Conservation (phyloP, 2,888 invertebrate genomes). For the Andrena dorsata region DNA sequence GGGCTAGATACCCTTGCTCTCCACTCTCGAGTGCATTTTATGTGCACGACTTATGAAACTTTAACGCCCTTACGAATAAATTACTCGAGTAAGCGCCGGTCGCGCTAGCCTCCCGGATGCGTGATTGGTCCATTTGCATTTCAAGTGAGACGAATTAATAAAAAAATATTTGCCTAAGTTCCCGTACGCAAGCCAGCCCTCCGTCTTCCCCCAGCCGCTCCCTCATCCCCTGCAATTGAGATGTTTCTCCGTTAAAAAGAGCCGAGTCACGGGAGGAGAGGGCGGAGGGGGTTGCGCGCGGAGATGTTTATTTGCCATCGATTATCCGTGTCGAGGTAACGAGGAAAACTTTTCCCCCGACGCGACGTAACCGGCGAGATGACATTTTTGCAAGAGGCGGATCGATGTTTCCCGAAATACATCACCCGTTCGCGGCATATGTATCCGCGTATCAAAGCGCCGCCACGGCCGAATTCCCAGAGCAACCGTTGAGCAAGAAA, state of each 20-base stretch:
- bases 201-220: background rate
- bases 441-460: slow-evolving; percentile 35
- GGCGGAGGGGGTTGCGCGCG: background rate
- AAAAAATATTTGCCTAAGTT: slow-evolving; percentile 59
- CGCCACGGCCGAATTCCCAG: slow-evolving; percentile 74
- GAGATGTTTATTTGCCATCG: slow-evolving; percentile 1
- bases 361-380: background rate
- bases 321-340: background rate
- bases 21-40: slow-evolving; percentile 78
- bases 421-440: slow-evolving; percentile 49
- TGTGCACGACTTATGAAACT: slow-evolving; percentile 82
- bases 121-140: slow-evolving; percentile 74
- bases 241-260: slow-evolving; percentile 2
- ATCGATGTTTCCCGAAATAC: slow-evolving; percentile 53
- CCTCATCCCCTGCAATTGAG: background rate
- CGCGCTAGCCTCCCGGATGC: slow-evolving; percentile 64
- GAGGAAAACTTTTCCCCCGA: background rate
- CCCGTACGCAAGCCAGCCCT: background rate
- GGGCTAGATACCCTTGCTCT: slow-evolving; percentile 65
- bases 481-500: slow-evolving; percentile 80
- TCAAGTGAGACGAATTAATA: slow-evolving; percentile 61
- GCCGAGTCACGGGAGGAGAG: background rate
- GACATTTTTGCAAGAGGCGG: slow-evolving; percentile 23
- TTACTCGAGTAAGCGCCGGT: slow-evolving; percentile 74
- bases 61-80: slow-evolving; percentile 79